Evolutionary conservation across 2,888 invertebrate genomes (phyloP).

Genomic region (Shargacucullia verbasci): DNA sequence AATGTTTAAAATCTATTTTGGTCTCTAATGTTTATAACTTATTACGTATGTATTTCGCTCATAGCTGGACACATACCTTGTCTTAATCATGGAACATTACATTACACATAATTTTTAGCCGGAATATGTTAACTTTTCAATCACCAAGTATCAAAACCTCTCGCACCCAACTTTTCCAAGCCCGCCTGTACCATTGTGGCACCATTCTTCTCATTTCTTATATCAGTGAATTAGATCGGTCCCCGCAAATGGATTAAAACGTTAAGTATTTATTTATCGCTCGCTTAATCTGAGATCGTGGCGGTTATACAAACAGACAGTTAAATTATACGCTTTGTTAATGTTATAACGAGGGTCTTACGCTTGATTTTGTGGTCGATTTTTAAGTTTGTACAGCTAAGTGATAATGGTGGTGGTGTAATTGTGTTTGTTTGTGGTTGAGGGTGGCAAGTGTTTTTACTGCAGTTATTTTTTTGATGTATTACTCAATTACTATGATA

Average conservation of each 20-base stretch:
- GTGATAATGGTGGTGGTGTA: slow-evolving; percentile 43
- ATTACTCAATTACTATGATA: too few species aligned
- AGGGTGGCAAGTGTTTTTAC: slow-evolving; percentile 18
- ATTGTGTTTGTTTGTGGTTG: slow-evolving; percentile 43
- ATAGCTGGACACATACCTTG: too few species aligned
- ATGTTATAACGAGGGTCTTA: slow-evolving; percentile 55
- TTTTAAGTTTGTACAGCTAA: slow-evolving; percentile 51
- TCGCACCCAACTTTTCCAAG: slow-evolving; percentile 7
- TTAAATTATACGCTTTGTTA: slow-evolving; percentile 83
- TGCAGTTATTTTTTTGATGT: not conserved
- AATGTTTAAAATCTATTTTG: too few species aligned
- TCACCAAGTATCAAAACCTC: slow-evolving; percentile 61
- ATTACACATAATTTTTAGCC: too few species aligned
- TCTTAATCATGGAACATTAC: too few species aligned
- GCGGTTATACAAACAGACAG: slow-evolving; percentile 81
- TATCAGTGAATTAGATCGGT: slow-evolving; percentile 77
- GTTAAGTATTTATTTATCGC: slow-evolving; percentile 86
- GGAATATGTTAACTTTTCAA: not conserved
- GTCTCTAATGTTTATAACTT: too few species aligned
- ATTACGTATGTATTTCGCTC: too few species aligned
- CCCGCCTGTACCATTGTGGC: slow-evolving; percentile 60
- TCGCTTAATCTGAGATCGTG: slow-evolving; percentile 79
- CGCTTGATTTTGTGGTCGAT: slow-evolving; percentile 52
- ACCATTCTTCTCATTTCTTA: slow-evolving; percentile 74
- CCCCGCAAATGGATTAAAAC: slow-evolving; percentile 83